A percentile compares a stretch with the other conserved stretches of the same genome.
Conservation (phyloP, 35 echinoderm and acorn worm genomes). For the Lytechinus pictus region DNA sequence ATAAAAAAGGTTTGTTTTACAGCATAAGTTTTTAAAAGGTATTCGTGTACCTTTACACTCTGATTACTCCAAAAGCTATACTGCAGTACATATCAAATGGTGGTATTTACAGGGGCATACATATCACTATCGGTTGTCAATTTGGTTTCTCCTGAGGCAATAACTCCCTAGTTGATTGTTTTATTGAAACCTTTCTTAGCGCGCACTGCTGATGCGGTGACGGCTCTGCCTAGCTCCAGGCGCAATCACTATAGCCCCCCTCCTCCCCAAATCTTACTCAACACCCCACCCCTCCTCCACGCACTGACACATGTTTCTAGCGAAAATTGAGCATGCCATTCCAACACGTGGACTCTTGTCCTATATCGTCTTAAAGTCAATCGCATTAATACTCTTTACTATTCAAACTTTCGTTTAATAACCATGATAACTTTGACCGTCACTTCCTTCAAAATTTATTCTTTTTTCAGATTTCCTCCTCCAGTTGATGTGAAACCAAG, state of each 20-base stretch:
- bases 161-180: slow-evolving; percentile 15
- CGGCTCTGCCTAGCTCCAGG: neutral
- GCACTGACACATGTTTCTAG: neutral
- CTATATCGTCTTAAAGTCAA: too few relatives aligned
- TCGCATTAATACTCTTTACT: too few relatives aligned
- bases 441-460: too few relatives aligned
- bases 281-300: neutral
- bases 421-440: too few relatives aligned
- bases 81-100: too few relatives aligned
- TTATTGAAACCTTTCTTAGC: slow-evolving; percentile 41
- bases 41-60: neutral
- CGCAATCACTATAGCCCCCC: neutral
- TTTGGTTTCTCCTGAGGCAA: neutral
- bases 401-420: too few relatives aligned
- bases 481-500: too few relatives aligned
- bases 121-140: slow-evolving; percentile 16
- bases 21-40: too few relatives aligned
- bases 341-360: neutral
- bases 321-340: neutral
- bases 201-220: slow-evolving; percentile 25
- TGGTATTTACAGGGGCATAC: neutral
- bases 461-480: too few relatives aligned
- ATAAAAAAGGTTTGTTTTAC: too few relatives aligned
- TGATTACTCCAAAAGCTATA: neutral
- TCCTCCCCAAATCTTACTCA: neutral